Evolutionary conservation across 1,140 invertebrate species (phyloP), one percentile per base, ranked within the genome.

Genomic region (Hermetia illucens): DNA sequence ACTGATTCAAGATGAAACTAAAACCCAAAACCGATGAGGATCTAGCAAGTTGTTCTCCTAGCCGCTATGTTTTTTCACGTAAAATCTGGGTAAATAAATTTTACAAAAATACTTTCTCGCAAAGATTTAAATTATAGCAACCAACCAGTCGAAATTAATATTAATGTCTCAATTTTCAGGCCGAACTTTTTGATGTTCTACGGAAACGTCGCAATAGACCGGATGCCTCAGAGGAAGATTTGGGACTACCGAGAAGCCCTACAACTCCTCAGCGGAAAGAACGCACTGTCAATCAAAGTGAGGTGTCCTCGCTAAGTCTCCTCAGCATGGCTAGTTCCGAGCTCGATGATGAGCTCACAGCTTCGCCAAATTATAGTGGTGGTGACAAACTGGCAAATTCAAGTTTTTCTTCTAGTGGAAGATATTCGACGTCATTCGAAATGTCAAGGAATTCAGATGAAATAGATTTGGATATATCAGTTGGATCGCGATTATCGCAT

Each of bases 401-500:
- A 5, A 27, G 21, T 19, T 27, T 38, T n/a, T 12, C 5, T n/a
- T 27, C 36, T 6, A 27, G 21, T 8, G n/a, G n/a, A n/a, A 38
- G 13, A 27, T 27, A 27, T 25, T 31, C 27, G 3, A 24, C 29
- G 29, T 27, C 24, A 27, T 10, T 13, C 8, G 9, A 22, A 6
- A 32, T 10, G 5, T 16, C 9, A 4, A 30, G 22, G 21, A 16
- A 6, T 10, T 31, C 37, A 16, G 18, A 39, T 39, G 29, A 5
- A 31, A 16, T 19, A 5, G 37, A 30, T 18, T 20, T 16, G 10
- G n/a, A 27, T 8, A 18, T n/a, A 5, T 38, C 57, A 34, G 62
- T 58, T 34, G 52, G 68, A 46, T 66, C 74, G 42, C 73, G 77
- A 25, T 64, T 84, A 34, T 81, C 76, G 51, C 81, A 83, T 54